Percentiles rank a stretch among this genome's conserved stretches.
phyloP scores from a whole-genome alignment of 2,113 vertebrate genomes.

The Mastomys natalensis region DNA sequence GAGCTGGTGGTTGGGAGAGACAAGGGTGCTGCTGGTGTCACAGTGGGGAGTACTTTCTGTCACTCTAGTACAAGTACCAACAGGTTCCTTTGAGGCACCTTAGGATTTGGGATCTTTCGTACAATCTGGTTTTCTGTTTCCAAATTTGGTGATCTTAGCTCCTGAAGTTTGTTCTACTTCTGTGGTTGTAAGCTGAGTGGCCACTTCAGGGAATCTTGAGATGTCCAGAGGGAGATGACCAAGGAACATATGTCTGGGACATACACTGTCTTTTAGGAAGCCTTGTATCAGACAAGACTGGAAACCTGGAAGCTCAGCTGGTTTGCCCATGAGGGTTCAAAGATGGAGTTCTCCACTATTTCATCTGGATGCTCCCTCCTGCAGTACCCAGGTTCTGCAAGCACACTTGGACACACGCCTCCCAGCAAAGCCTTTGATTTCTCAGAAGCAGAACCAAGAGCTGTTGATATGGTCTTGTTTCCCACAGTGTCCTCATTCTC shows the following conservation, averaged over 20 bases:
- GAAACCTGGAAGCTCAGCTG: not conserved
- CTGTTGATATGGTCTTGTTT: not conserved
- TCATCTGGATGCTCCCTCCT: not conserved
- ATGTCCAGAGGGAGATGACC: not conserved
- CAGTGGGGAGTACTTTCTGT: not conserved
- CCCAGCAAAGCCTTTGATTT: not conserved
- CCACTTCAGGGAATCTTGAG: not conserved
- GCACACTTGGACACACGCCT: not conserved
- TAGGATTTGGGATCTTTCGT: not conserved
- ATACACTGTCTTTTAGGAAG: not conserved
- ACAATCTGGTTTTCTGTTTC: not conserved
- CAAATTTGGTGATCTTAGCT: not conserved
- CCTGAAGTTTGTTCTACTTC: not conserved
- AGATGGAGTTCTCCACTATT: not conserved
- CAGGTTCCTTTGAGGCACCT: not conserved
- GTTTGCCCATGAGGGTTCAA: not conserved
- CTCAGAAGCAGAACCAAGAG: not conserved
- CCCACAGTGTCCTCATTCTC: rapidly evolving
- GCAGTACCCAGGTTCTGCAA: rapidly evolving
- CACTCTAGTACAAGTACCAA: not conserved
- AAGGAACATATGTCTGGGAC: not conserved
- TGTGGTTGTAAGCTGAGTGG: not conserved
- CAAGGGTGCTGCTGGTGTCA: not conserved
- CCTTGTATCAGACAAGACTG: not conserved
- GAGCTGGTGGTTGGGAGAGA: not conserved